Evolutionary conservation across 2,113 vertebrate species (phyloP).

Genomic region (Euleptes europaea): DNA sequence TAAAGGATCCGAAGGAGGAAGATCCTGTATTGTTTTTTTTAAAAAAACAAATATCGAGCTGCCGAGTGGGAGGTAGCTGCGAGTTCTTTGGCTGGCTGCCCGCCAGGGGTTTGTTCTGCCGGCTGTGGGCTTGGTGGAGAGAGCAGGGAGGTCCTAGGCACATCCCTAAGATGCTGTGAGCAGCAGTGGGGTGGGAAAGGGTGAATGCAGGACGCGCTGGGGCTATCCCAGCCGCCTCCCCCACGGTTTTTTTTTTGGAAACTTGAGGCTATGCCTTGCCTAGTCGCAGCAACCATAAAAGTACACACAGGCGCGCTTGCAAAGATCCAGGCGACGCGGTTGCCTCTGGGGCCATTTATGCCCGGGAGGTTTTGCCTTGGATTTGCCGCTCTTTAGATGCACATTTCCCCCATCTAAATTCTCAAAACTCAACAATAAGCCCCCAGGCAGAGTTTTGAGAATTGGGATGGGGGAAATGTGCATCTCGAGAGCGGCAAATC

Average conservation of each 20-base stretch:
- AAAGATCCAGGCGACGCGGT: not conserved
- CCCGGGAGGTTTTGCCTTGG: too few relatives aligned
- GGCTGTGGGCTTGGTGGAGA: constrained; percentile 55
- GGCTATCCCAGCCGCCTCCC: not conserved
- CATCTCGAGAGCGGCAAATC: too few relatives aligned
- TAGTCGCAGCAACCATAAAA: not conserved
- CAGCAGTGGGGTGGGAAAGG: constrained; percentile 42
- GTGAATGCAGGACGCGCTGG: not conserved
- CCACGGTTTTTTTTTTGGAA: constrained; percentile 16
- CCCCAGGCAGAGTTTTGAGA: too few relatives aligned
- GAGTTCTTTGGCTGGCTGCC: constrained; percentile 65
- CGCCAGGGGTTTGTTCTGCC: constrained; percentile 70
- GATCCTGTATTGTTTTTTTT: constrained; percentile 53
- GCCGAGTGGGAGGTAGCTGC: constrained; percentile 70
- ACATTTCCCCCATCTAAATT: too few relatives aligned
- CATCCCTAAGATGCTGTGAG: constrained; percentile 53
- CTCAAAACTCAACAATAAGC: too few relatives aligned
- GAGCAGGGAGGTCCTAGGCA: constrained; percentile 61
- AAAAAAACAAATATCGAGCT: constrained; percentile 34
- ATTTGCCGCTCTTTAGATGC: too few relatives aligned
- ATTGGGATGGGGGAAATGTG: too few relatives aligned
- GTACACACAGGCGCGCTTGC: not conserved
- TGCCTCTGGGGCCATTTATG: too few relatives aligned
- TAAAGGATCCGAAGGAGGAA: constrained; percentile 71
- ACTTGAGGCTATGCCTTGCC: constrained; percentile 44